A percentile compares a stretch with the other conserved stretches of the same genome.
Conservation (phyloP, 2,888 invertebrate genomes). For the Leptinotarsa juncta region DNA sequence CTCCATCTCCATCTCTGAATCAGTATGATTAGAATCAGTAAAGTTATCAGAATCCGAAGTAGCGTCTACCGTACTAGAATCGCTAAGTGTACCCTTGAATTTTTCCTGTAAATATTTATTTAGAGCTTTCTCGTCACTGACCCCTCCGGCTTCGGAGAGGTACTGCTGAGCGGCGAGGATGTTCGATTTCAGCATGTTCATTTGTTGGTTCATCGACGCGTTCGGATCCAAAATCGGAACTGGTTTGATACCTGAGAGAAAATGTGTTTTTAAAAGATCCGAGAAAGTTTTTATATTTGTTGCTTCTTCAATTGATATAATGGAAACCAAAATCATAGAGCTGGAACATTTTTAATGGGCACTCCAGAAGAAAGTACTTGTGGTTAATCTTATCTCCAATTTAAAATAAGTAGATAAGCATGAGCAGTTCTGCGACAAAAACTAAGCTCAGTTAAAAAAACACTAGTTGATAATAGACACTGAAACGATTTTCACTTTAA, state of each 20-base stretch:
- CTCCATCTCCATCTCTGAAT: constrained; percentile 69
- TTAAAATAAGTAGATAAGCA: no score
- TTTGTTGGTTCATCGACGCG: constrained; percentile 70
- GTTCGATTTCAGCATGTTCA: constrained; percentile 70
- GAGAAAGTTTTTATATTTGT: no score
- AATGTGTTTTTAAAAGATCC: no score
- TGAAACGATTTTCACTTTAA: background rate
- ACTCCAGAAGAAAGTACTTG: no score
- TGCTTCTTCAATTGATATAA: no score
- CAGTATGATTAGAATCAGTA: constrained; percentile 71
- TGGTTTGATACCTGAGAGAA: constrained; percentile 73
- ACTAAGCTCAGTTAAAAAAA: background rate
- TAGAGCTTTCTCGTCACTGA: constrained; percentile 63
- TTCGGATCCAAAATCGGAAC: constrained; percentile 72
- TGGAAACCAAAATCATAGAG: no score
- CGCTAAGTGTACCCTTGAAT: constrained; percentile 70
- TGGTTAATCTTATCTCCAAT: no score
- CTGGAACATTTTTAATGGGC: no score
- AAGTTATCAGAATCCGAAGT: constrained; percentile 72
- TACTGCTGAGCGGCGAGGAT: constrained; percentile 78
- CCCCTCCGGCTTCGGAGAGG: constrained; percentile 64
- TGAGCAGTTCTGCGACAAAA: no score
- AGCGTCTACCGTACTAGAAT: constrained; percentile 70
- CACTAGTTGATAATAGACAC: background rate
- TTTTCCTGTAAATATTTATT: constrained; percentile 70